A percentile compares a stretch with the other conserved stretches of the same genome.
Evolutionary conservation across 2,113 vertebrate genomes (phyloP).

Genomic region (Mormyrus lacerda): DNA sequence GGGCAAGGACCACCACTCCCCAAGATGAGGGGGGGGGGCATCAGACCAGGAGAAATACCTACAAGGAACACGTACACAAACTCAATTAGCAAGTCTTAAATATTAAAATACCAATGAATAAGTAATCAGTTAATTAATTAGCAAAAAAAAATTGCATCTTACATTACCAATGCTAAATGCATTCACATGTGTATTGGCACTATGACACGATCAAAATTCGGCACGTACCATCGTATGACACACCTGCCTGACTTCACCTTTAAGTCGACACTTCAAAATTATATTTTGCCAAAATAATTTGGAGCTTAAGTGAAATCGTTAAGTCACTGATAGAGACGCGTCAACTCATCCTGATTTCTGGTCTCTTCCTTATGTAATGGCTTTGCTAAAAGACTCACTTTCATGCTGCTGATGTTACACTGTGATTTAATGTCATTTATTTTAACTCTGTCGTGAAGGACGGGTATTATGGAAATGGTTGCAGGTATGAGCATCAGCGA

Average conservation of each 20-base stretch:
- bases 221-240: background rate
- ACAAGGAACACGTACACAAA: background rate
- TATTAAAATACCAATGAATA: constrained; percentile 3
- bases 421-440: background rate
- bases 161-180: background rate
- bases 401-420: background rate
- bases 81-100: background rate
- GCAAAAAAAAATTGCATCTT: background rate
- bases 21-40: background rate
- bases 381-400: background rate
- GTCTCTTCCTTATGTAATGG: background rate
- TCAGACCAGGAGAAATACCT: background rate
- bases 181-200: background rate
- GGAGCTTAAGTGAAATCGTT: background rate
- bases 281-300: background rate
- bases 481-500: background rate
- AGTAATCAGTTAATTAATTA: background rate
- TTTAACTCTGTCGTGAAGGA: background rate
- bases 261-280: background rate
- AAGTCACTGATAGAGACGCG: background rate
- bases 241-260: background rate
- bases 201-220: background rate
- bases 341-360: background rate
- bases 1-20: background rate
- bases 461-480: background rate